phyloP scores from a whole-genome alignment of 2,888 invertebrate genomes.

The Clepsis dumicolana region DNA sequence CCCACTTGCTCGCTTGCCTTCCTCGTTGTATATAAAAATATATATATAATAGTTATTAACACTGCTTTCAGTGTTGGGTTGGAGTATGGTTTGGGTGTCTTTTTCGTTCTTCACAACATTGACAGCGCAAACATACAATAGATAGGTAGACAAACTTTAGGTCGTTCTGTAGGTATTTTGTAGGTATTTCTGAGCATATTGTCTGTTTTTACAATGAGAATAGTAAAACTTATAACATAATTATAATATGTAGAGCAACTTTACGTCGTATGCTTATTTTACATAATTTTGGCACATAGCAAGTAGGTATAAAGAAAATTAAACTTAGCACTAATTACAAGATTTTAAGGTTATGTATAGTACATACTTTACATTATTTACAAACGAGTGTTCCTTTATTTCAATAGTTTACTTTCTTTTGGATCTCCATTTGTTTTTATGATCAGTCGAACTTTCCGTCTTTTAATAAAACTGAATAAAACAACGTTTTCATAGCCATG shows the following conservation, averaged over 20 bases:
- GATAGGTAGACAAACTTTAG: no score
- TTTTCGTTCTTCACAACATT: no score
- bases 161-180: no score
- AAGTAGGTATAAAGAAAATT: conserved; percentile 35
- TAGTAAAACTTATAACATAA: background rate
- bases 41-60: no score
- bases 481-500: background rate
- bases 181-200: no score
- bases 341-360: conserved; percentile 31
- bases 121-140: no score
- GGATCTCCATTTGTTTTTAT: background rate
- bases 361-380: conserved; percentile 41
- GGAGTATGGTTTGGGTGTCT: no score
- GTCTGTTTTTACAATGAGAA: background rate
- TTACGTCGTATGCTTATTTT: conserved; percentile 23
- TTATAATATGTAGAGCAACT: background rate
- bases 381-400: background rate
- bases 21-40: no score
- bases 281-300: conserved; percentile 42
- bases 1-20: no score
- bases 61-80: no score
- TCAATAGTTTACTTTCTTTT: background rate
- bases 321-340: conserved; percentile 31
- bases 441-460: background rate
- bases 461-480: no score